Evolutionary conservation across 2,797 vertebrate species (phyloP).

Genomic region (Mareca strepera): DNA sequence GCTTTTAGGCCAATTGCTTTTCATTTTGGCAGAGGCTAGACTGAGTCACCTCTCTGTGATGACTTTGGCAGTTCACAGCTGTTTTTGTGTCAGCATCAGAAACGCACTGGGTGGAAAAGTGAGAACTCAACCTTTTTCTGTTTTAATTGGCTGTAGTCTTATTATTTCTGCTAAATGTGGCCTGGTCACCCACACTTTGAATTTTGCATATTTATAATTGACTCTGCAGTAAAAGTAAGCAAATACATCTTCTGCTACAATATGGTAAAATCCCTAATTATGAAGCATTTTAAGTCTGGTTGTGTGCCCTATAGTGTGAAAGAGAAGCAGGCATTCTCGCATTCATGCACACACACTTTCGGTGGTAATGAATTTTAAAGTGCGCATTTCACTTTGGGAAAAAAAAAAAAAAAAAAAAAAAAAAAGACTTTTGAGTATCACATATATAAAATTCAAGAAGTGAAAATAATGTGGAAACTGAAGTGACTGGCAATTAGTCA

Average conservation of each 20-base stretch:
- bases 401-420: background rate
- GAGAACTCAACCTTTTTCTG: conserved; percentile 39
- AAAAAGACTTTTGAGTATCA: conserved; percentile 3
- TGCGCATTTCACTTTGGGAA: conserved; percentile 8
- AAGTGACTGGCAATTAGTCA: conserved; percentile 40
- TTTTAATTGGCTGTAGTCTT: conserved; percentile 43
- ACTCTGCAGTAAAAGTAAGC: conserved; percentile 27
- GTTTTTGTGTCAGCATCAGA: conserved; percentile 42
- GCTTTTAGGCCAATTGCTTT: conserved; percentile 10
- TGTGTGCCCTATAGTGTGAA: background rate
- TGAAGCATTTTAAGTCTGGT: conserved; percentile 28
- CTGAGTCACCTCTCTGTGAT: background rate
- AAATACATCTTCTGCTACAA: conserved; percentile 31
- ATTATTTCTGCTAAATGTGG: conserved; percentile 19
- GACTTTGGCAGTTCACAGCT: conserved; percentile 43
- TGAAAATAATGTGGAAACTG: conserved; percentile 50
- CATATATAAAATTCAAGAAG: conserved; percentile 53
- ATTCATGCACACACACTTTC: background rate
- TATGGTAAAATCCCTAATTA: conserved; percentile 15
- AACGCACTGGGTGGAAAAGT: conserved; percentile 24
- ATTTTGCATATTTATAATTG: conserved; percentile 44
- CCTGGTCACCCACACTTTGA: conserved; percentile 28
- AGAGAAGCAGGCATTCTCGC: background rate
- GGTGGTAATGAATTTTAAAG: conserved; percentile 42
- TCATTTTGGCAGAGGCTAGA: background rate